These are phyloP conservation scores for Lerista edwardsae DNA, from an alignment of 2,797 vertebrate genomes.

Conservation along the genomic window DNA sequence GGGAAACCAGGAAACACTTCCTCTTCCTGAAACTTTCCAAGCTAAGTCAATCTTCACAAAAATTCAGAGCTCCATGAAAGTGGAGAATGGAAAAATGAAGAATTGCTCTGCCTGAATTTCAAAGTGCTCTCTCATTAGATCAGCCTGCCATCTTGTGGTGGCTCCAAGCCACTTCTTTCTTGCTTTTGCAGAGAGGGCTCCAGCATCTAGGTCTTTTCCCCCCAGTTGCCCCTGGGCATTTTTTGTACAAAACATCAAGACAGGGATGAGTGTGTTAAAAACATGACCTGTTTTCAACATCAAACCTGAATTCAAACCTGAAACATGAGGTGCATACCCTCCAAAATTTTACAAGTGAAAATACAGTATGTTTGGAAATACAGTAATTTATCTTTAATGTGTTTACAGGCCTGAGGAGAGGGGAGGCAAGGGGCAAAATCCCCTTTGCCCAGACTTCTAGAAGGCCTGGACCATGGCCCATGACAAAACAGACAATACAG, in stretches of 20 bases:
- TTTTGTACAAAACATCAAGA: not conserved
- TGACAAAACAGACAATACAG: no score
- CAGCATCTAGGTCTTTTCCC: not conserved
- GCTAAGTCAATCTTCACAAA: not conserved
- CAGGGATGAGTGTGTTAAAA: not conserved
- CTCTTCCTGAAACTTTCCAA: not conserved
- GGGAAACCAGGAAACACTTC: no score
- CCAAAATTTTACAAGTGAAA: not conserved
- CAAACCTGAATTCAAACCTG: not conserved
- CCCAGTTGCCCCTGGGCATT: no score
- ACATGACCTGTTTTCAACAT: not conserved
- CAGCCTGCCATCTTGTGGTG: conserved; percentile 20
- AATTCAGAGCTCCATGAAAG: not conserved
- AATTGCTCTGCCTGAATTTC: not conserved
- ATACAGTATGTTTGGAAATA: no score
- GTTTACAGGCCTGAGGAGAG: no score
- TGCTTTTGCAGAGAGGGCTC: not conserved
- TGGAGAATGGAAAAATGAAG: not conserved
- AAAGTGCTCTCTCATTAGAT: not conserved
- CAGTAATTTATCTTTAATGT: not conserved
- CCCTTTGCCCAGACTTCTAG: no score
- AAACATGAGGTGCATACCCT: not conserved
- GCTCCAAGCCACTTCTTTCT: not conserved
- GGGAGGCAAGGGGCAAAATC: no score
- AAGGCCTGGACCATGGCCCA: no score